phyloP scores from a whole-genome alignment of 2,113 vertebrate species.

The Puffinus mauretanicus region DNA sequence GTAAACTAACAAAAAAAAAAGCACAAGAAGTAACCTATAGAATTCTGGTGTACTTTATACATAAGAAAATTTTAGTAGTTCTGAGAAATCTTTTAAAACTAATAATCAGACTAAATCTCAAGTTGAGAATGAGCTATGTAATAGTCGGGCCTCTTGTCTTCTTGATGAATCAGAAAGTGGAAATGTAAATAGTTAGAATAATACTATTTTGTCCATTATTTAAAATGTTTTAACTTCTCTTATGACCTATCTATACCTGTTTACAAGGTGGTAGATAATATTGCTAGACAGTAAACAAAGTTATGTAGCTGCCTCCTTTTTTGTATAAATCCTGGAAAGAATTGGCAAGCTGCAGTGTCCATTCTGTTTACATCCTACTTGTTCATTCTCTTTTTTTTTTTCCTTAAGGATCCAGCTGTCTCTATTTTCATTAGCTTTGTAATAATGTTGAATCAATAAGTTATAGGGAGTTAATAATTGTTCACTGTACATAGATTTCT shows the following conservation, averaged over 20 bases:
- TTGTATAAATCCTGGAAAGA: neutral
- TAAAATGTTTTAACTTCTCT: conserved; percentile 8
- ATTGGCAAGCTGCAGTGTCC: neutral
- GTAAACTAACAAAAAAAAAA: neutral
- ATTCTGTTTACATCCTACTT: neutral
- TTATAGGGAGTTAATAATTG: neutral
- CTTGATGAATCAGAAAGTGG: neutral
- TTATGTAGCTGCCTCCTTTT: neutral
- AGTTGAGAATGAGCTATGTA: neutral
- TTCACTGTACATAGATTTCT: neutral
- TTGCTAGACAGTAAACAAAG: neutral
- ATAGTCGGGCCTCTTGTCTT: neutral
- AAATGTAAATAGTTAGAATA: neutral
- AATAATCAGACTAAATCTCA: neutral
- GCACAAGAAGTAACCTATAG: neutral
- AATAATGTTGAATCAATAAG: neutral
- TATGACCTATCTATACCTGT: neutral
- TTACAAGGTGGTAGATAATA: neutral
- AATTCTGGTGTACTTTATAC: neutral
- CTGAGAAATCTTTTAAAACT: neutral
- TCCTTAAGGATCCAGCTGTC: neutral
- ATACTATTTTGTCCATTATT: neutral
- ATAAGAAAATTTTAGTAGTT: neutral
- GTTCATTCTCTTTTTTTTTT: neutral
- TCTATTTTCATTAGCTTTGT: neutral